Percentiles rank a stretch among this genome's conserved stretches.
Evolutionary conservation across 2,797 vertebrate genomes (phyloP).

Genomic region (Benthosema pterotum): DNA sequence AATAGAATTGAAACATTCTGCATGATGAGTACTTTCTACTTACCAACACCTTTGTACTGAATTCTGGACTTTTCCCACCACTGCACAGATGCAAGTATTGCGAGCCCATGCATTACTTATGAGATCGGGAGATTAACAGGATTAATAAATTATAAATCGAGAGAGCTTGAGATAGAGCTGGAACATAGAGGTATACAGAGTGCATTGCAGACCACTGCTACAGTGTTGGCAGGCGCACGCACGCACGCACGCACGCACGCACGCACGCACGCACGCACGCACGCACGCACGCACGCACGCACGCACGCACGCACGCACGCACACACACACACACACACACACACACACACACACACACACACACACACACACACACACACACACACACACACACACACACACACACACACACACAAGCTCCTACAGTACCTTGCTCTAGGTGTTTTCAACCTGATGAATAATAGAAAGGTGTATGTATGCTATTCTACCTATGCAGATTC

Average conservation of each 20-base stretch:
- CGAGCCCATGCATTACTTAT: too few relatives aligned
- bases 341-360: constrained; percentile 12
- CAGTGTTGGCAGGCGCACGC: neutral
- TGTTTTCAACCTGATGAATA: constrained; percentile 62
- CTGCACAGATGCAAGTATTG: too few relatives aligned
- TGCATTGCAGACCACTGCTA: too few relatives aligned
- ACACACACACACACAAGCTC: constrained; percentile 29
- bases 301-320: neutral
- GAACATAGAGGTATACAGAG: too few relatives aligned
- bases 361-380: constrained; percentile 12
- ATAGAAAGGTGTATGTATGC: constrained; percentile 47
- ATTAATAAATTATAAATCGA: too few relatives aligned
- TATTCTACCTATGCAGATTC: neutral
- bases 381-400: constrained; percentile 14
- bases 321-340: constrained; percentile 1
- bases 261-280: neutral
- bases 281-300: neutral
- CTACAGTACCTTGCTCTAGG: constrained; percentile 43
- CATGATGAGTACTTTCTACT: too few relatives aligned
- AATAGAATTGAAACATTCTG: too few relatives aligned
- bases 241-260: neutral
- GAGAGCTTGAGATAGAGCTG: too few relatives aligned
- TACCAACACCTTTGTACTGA: too few relatives aligned
- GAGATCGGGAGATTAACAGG: too few relatives aligned
- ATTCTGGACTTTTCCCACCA: too few relatives aligned